Base-by-base conservation (phyloP, 2,888 invertebrate species). In the Trimorus sp. region DNA sequence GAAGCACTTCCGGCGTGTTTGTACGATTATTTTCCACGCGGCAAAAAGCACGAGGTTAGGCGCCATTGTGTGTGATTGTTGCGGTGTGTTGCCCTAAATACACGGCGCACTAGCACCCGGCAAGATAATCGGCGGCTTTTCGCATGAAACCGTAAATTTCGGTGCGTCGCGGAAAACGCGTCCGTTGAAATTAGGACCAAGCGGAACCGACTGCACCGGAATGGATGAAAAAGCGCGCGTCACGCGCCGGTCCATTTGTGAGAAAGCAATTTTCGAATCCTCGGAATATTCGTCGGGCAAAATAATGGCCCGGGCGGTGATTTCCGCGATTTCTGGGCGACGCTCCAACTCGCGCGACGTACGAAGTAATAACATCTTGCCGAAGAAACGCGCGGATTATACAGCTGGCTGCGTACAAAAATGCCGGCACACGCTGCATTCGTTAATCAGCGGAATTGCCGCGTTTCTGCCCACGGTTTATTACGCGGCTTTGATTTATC, bases 231-330 rank as follows among this genome's bases (percentile, higher is more conserved):
- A 81, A 80, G 65, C 49, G 63, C 40, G 45, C 11, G 45, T 14
- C 37, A 42, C 42, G 62, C 15, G 56, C 71, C 63, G 80, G 79
- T 82, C 83, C 82, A 83, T 87, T 86, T 79, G 85, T 84, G 84
- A 85, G 84, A 86, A 85, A 87, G 85, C 85, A 86, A 85, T 87
- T 87, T 84, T 85, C 82, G 77, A 83, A 85, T 85, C 82, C 84
- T 83, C 79, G 65, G 82, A 84, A 85, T 86, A 85, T 84, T 84
- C 85, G 85, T 84, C 81, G 70, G 60, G 73, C 83, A 83, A 85
- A 86, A 85, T 85, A 85, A 87, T 84, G 82, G 83, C 40, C 75
- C 76, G 60, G 7, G 38, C 79, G 76, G 76, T 79, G 84, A 85
- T 83, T 79, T 76, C 79, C 83, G 84, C 83, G 84, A 85, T 83